phyloP scores from a whole-genome alignment of 2,888 invertebrate species.

The Temnothorax ravouxi region DNA sequence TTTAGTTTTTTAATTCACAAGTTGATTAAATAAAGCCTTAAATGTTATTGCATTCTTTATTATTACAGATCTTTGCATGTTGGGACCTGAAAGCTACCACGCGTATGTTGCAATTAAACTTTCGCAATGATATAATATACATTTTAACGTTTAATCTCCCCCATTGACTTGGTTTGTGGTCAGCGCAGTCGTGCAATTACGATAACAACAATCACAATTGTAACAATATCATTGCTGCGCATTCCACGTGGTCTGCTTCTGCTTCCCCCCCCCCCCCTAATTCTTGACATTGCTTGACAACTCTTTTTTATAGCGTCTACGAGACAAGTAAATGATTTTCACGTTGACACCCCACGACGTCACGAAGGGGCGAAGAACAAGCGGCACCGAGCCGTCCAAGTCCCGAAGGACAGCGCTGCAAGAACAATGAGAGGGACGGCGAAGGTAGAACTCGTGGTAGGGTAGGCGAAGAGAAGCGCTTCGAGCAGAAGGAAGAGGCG shows the following conservation, averaged over 20 bases:
- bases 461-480: constrained; percentile 65
- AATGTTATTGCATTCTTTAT: neutral
- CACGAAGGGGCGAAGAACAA: constrained; percentile 30
- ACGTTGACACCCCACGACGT: constrained; percentile 55
- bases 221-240: constrained; percentile 7
- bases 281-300: neutral
- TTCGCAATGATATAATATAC: neutral
- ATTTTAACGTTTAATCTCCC: constrained; percentile 19
- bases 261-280: neutral
- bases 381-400: constrained; percentile 62
- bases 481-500: constrained; percentile 60
- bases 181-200: constrained; percentile 30
- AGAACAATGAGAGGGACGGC: constrained; percentile 26
- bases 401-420: constrained; percentile 60
- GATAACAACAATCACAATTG: constrained; percentile 14
- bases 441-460: constrained; percentile 63
- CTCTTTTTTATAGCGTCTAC: neutral
- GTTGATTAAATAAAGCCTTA: neutral
- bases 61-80: neutral
- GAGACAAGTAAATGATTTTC: constrained; percentile 65
- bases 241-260: neutral
- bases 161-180: neutral
- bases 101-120: constrained; percentile 4
- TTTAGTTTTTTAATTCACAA: neutral
- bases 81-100: neutral